Conservation (phyloP, 2,797 vertebrate genomes). For the Hozukius guyotensis region DNA sequence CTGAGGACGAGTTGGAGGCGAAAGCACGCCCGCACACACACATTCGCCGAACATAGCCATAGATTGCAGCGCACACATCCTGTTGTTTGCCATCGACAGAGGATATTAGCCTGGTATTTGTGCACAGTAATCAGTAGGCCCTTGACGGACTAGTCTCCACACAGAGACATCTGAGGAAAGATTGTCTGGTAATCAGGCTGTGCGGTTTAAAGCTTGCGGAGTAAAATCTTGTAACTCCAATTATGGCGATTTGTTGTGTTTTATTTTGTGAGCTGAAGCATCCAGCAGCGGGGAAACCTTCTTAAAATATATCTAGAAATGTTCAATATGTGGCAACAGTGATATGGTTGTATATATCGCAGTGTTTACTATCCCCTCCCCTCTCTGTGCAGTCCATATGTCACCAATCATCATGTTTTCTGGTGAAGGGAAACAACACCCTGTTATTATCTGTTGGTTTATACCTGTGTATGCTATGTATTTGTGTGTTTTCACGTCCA, state of each 20-base stretch:
- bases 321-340: neutral
- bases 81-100: slow-evolving; percentile 74
- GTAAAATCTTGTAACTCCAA: slow-evolving; percentile 38
- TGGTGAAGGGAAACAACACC: slow-evolving; percentile 37
- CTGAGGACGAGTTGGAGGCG: slow-evolving; percentile 45
- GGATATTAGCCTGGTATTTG: slow-evolving; percentile 78
- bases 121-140: slow-evolving; percentile 75
- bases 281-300: neutral
- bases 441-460: slow-evolving; percentile 55
- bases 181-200: slow-evolving; percentile 71
- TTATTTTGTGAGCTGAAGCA: slow-evolving; percentile 1
- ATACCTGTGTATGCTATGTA: neutral
- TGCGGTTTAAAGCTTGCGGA: slow-evolving; percentile 50
- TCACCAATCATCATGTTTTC: slow-evolving; percentile 43
- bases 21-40: neutral
- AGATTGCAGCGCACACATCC: slow-evolving; percentile 72
- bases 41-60: neutral
- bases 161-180: slow-evolving; percentile 63
- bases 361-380: neutral
- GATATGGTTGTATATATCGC: neutral
- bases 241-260: slow-evolving; percentile 21
- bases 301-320: neutral
- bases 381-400: slow-evolving; percentile 33
- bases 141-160: slow-evolving; percentile 64
- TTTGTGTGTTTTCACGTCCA: neutral